Conservation (phyloP, 2,113 vertebrate genomes). For the Phalacrocorax aristotelis region DNA sequence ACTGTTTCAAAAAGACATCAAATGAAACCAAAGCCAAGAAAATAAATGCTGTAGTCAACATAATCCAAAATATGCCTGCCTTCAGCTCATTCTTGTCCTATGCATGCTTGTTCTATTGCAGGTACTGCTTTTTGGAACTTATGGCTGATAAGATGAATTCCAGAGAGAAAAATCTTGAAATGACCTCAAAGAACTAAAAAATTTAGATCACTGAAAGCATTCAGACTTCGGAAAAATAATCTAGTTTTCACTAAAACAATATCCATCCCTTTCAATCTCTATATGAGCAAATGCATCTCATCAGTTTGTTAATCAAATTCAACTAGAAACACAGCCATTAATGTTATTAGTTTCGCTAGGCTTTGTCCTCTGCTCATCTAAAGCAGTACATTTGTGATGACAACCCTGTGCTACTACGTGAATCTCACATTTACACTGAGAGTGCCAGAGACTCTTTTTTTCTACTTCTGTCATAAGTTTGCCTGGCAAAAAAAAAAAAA, state of each 20-base stretch:
- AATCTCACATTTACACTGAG: background rate
- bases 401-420: background rate
- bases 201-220: background rate
- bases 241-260: background rate
- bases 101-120: background rate
- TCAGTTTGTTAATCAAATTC: background rate
- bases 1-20: background rate
- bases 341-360: background rate
- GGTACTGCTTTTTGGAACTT: background rate
- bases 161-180: background rate
- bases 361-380: background rate
- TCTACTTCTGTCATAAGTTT: background rate
- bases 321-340: background rate
- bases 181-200: background rate
- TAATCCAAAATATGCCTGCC: background rate
- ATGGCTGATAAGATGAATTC: background rate
- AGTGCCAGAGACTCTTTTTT: background rate
- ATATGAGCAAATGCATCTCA: background rate
- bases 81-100: background rate
- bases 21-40: background rate
- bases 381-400: background rate
- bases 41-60: background rate
- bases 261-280: background rate
- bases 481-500: background rate
- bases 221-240: background rate